Base-by-base conservation (phyloP, 1,140 invertebrate genomes). In the Drosophila varians region DNA sequence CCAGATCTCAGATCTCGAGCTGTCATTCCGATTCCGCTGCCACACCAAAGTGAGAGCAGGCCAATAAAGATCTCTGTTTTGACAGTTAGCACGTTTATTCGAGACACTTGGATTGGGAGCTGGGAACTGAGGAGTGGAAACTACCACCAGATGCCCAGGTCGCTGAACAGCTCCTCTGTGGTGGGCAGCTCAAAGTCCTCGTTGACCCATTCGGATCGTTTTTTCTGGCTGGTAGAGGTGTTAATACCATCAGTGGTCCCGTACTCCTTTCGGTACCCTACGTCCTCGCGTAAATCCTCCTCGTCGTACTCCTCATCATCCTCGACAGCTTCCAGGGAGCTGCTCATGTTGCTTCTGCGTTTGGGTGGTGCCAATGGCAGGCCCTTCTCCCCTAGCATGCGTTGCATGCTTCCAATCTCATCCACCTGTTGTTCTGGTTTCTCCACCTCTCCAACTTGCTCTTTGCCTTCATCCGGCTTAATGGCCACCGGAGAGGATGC, bases 71-170 rank as follows among this genome's bases (percentile, higher is more conserved):
- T 66, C 60, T 66, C 60, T 34, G 62, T 43, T 66, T 65, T 70
- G 71, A 79, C 71, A 71, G 54, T 71, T 75, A 64, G 16, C 49
- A 55, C 62, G 48, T 74, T 46, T 72, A 72, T 82, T 82, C 51
- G 7, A 47, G 36, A 38, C 34, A 38, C 19, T 11, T 19, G 18
- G 36, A 38, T 12, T 11, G 2, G 28, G 28, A 31, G 9, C 28
- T 31, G 8, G 28, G 28, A 4, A 38, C n/a, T n/a, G n/a, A n/a
- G n/a, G n/a, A n/a, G n/a, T n/a, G n/a, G n/a, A n/a, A n/a, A n/a
- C 71, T 88, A 90, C 89, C 89, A 90, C 89, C 89, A 90, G 53
- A 90, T 90, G 31, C 89, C 89, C 60, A 90, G 69, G 54, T 90
- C 89, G 54, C 89, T 90, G 26, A 90, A 90, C 14, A 90, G 55